These are phyloP conservation scores for Varroa destructor DNA, from an alignment of 1,140 invertebrate genomes.

Conservation along the genomic window DNA sequence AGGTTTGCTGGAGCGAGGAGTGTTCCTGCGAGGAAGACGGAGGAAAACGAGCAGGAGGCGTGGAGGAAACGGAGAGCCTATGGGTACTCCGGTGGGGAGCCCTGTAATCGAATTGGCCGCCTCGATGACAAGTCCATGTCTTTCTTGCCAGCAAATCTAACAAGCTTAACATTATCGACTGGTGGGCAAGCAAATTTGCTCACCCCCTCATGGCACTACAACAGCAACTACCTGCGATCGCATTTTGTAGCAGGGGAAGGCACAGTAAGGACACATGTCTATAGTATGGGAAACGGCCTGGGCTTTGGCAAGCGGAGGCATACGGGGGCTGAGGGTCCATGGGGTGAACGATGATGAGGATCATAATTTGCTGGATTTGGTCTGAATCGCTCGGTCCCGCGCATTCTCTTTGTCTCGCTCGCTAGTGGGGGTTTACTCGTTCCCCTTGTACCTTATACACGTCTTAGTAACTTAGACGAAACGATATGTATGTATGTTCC, in stretches of 20 bases:
- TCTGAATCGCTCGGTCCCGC: neutral
- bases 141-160: constrained; percentile 14
- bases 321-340: no score
- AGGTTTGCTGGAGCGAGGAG: no score
- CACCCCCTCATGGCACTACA: no score
- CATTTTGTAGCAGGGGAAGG: no score
- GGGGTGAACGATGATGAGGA: constrained; percentile 11
- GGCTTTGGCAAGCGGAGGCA: no score
- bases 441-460: no score
- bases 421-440: no score
- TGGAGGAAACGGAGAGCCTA: neutral
- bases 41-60: neutral
- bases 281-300: constrained; percentile 1
- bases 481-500: no score
- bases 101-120: constrained; percentile 26
- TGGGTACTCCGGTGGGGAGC: neutral
- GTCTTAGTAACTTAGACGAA: no score
- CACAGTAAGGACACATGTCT: neutral
- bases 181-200: neutral
- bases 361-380: constrained; percentile 27
- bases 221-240: no score
- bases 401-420: neutral
- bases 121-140: constrained; percentile 25
- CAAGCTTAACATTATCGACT: constrained; percentile 23
- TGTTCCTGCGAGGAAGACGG: neutral